These are phyloP conservation scores for Cyclophora albipunctata DNA, from an alignment of 2,888 invertebrate species.

Conservation along the genomic window DNA sequence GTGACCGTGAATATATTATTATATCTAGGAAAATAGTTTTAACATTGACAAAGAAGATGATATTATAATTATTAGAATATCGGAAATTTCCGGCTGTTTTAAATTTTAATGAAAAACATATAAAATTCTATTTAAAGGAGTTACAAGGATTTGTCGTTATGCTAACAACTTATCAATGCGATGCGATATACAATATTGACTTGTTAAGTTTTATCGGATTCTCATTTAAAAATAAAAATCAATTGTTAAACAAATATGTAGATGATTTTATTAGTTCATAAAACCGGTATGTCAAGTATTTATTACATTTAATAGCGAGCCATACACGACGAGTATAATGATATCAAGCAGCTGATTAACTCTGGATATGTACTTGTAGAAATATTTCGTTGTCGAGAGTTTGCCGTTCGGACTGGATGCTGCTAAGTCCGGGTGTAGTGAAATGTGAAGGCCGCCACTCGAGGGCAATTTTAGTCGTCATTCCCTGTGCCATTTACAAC, in stretches of 20 bases:
- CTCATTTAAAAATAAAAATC: not conserved
- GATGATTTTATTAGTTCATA: not conserved
- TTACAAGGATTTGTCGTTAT: not conserved
- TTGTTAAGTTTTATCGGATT: no score
- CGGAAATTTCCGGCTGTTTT: conserved; percentile 31
- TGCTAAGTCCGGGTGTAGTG: conserved; percentile 69
- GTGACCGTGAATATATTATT: conserved; percentile 30
- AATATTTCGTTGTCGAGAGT: no score
- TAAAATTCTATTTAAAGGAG: conserved; percentile 1
- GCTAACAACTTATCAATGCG: no score
- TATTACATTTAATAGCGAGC: not conserved
- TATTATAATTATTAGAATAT: conserved; percentile 27
- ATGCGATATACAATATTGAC: no score
- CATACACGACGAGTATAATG: not conserved
- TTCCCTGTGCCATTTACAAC: conserved; percentile 68
- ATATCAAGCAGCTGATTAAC: no score
- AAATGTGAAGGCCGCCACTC: conserved; percentile 70
- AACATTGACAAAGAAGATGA: conserved; percentile 26
- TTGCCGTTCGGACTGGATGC: conserved; percentile 49
- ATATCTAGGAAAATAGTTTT: conserved; percentile 20
- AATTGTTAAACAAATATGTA: not conserved
- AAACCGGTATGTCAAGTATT: not conserved
- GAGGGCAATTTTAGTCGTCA: conserved; percentile 57
- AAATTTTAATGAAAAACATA: conserved; percentile 12
- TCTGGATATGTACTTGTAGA: conserved; percentile 6